Conservation (phyloP, 2,797 vertebrate species). For the Oryzias sinensis region DNA sequence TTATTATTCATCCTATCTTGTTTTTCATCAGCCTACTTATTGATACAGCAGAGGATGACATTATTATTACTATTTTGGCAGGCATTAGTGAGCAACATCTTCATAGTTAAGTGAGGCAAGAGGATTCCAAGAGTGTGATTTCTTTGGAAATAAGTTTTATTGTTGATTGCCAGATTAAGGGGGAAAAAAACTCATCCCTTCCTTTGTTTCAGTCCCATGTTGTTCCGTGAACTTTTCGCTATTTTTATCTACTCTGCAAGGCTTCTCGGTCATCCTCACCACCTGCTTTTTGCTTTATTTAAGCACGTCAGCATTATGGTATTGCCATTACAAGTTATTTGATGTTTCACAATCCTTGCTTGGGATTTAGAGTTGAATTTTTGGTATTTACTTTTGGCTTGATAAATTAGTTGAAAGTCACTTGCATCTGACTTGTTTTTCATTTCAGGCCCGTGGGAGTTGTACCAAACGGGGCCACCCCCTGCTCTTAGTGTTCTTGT, state of each 20-base stretch:
- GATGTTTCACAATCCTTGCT: constrained; percentile 16
- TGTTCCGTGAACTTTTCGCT: too few relatives aligned
- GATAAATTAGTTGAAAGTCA: constrained; percentile 38
- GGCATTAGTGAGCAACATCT: constrained; percentile 20
- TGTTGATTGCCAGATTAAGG: too few relatives aligned
- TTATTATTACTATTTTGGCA: constrained; percentile 18
- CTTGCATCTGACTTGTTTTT: constrained; percentile 44
- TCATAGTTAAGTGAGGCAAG: neutral
- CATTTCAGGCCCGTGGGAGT: constrained; percentile 27
- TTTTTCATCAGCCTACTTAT: neutral
- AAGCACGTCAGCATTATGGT: constrained; percentile 5
- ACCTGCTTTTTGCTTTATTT: constrained; percentile 1
- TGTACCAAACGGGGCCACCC: constrained; percentile 23
- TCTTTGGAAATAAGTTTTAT: too few relatives aligned
- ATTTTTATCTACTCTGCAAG: neutral
- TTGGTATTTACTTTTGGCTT: constrained; percentile 55
- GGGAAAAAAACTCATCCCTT: too few relatives aligned
- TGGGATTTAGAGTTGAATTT: constrained; percentile 49
- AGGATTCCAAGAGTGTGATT: too few relatives aligned
- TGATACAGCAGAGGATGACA: constrained; percentile 17
- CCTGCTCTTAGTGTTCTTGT: constrained; percentile 19
- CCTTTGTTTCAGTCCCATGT: too few relatives aligned
- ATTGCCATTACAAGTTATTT: constrained; percentile 13
- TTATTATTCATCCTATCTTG: neutral
- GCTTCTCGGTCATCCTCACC: neutral